Base-by-base conservation (phyloP, 2,113 vertebrate genomes). In the Tupaia tana region DNA sequence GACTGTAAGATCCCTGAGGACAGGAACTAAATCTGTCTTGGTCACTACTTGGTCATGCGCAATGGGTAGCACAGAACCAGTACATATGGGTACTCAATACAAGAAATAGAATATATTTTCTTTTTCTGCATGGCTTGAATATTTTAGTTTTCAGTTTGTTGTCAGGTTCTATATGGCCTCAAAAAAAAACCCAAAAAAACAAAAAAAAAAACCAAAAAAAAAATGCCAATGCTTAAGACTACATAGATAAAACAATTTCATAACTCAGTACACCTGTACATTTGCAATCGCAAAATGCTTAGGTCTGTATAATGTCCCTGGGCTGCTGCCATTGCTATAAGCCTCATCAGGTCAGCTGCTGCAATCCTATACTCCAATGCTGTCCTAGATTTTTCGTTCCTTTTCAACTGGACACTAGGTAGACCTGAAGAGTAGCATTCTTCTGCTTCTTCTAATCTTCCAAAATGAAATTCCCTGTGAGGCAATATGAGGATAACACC, bases 261-360 rank as follows among this genome's bases (percentile, higher is more conserved):
- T 69, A 2, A 43, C 12, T 9, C 9, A 6, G 5, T 8, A 27
- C 7, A 27, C 7, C 20, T 1, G 0, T 7, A 29, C 19, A 2
- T 90, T 18, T 84, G 16, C 7, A 2, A 34, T 20, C 75, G 56
- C 67, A 74, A 34, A 58, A 3, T 1, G 6, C 69, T 75, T 20
- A 31, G 5, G 13, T 89, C 31, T 19, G 22, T 29, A 52, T 31
- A 25, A 29, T 1, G 8, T 13, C 9, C 7, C 14, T 58, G 56
- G 56, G 13, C 58, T 43, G 12, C 24, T 25, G 25, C 18, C 61
- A 3, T 13, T 27, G 27, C 6, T 1, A 7, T 14, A 29, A 2
- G 14, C 31, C 64, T 89, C 3, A 0, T 69, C 43, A 27, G 9
- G 13, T 19, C 2, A 19, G 18, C n/a, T 66, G 19, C 15, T 70